A percentile compares a stretch with the other conserved stretches of the same genome.
Evolutionary conservation across 1,140 invertebrate species (phyloP).

Genomic region (Cepaea nemoralis): DNA sequence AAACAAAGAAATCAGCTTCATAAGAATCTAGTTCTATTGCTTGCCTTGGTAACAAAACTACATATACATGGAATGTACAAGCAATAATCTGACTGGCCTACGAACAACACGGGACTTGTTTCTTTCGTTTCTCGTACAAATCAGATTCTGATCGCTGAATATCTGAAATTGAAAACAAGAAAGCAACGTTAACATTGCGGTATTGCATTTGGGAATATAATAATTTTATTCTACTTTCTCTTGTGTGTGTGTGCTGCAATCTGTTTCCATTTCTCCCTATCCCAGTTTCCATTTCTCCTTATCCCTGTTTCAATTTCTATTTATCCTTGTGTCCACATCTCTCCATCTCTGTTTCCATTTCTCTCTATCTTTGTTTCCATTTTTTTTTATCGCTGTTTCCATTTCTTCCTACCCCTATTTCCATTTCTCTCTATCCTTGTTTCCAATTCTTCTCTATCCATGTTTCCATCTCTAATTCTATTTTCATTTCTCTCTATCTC

Average conservation of each 20-base stretch:
- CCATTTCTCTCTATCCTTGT: too few species aligned
- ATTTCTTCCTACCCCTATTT: neutral
- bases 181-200: neutral
- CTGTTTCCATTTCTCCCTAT: neutral
- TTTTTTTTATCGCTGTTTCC: neutral
- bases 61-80: too few species aligned
- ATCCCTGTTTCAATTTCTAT: neutral
- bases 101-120: neutral
- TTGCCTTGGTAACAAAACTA: too few species aligned
- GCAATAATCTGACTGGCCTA: neutral
- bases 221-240: too few species aligned
- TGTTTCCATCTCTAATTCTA: too few species aligned
- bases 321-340: neutral
- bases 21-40: too few species aligned
- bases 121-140: constrained; percentile 44
- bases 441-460: too few species aligned
- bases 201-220: too few species aligned
- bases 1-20: too few species aligned
- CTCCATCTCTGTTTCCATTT: neutral
- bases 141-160: constrained; percentile 38
- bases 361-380: too few species aligned
- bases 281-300: neutral
- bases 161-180: constrained; percentile 28
- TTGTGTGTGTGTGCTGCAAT: too few species aligned
- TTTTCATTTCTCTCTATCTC: neutral